Base-by-base conservation (phyloP, 2,888 invertebrate genomes). In the Gortyna flavago region DNA sequence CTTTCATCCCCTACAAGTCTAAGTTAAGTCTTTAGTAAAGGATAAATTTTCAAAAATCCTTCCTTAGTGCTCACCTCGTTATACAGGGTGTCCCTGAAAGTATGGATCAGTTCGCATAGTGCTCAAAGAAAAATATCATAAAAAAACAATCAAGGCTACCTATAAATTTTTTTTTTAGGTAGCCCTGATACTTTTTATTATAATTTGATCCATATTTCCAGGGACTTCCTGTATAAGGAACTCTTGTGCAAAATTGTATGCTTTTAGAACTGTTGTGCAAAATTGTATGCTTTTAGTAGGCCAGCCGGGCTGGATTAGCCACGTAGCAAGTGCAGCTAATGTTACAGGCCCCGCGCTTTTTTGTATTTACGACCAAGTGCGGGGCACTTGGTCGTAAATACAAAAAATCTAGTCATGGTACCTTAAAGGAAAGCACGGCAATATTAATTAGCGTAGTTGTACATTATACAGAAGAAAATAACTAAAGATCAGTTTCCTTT, bases 401-500 rank as follows among this genome's bases (percentile, higher is more conserved):
- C 7, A 44, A 29, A 44, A 41, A 44, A 29, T 21, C 29, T 13
- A 44, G 11, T 25, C 64, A 35, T 3, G 9, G n/a, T 18, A 41
- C 66, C n/a, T 18, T 41, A 29, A 11, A 9, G n/a, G 1, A 41
- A 66, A 66, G n/a, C 66, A 66, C 29, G 3, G 29, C 44, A 29
- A 7, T 21, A n/a, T 64, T 64, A 35, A 13, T 65, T 18, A 66
- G 6, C 38, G 5, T 38, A 38, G 16, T 38, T 35, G 35, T 9
- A 62, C 18, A 35, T 64, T 44, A 44, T 7, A 21, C 35, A 38
- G n/a, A n/a, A 38, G 9, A 38, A n/a, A 18, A 65, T 65, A 48
- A 29, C 25, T 77, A 44, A 21, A 59, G 29, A 16, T 48, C 8
- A 41, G 3, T 68, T 41, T 51, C 18, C 25, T 32, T 80, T 80